Evolutionary conservation across 53 echinoderm and acorn worm species (phyloP).

Genomic region (Patiria pectinifera): DNA sequence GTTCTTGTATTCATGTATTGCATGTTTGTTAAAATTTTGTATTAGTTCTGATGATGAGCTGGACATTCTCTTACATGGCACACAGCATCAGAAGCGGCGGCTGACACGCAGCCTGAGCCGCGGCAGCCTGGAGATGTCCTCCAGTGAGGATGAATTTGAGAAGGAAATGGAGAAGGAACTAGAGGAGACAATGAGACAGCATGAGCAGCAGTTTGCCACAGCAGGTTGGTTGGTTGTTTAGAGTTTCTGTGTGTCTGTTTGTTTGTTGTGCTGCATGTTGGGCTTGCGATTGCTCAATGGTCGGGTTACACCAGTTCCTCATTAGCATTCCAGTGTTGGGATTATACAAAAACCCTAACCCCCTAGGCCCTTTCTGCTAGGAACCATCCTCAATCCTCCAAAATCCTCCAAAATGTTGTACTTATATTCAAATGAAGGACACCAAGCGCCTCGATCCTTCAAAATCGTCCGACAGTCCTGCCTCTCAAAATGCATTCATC

Average conservation of each 20-base stretch:
- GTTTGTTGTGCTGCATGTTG: neutral
- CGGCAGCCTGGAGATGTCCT: constrained; percentile 95
- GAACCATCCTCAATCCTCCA: too few species aligned
- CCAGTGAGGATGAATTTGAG: constrained; percentile 99
- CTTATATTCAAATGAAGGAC: too few species aligned
- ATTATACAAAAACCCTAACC: too few species aligned
- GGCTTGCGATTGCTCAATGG: too few species aligned
- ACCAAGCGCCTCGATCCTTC: too few species aligned
- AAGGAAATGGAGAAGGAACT: constrained; percentile 97
- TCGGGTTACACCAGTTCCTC: too few species aligned
- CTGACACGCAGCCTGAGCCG: constrained; percentile 88
- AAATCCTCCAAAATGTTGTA: too few species aligned
- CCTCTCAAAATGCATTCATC: too few species aligned
- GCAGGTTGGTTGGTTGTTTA: constrained; percentile 49
- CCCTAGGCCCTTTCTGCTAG: too few species aligned
- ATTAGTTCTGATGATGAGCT: constrained; percentile 96
- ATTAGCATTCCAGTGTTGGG: too few species aligned
- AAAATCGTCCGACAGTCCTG: too few species aligned
- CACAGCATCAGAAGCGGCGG: constrained; percentile 87
- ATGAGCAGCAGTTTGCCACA: constrained; percentile 72
- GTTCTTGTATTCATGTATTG: neutral
- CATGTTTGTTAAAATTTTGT: neutral
- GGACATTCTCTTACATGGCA: constrained; percentile 94
- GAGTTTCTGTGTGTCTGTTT: neutral
- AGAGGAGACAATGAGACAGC: constrained; percentile 81